phyloP scores from a whole-genome alignment of 23 tunicate species.

The Trididemnum nubilum region DNA sequence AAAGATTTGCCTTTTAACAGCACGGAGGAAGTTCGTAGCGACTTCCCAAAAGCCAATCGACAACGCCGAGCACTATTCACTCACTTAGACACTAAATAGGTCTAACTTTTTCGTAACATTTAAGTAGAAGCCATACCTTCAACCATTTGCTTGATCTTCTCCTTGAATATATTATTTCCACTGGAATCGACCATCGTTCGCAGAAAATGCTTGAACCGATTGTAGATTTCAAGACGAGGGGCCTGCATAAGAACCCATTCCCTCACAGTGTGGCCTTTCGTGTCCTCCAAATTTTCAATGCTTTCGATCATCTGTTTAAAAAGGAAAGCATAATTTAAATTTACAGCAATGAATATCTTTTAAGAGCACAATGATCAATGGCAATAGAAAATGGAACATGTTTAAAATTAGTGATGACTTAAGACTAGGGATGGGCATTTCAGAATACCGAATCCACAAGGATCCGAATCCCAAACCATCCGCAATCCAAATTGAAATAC shows the following conservation, averaged over 20 bases:
- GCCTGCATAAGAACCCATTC: slow-evolving; percentile 98
- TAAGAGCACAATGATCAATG: no score
- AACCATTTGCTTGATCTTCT: slow-evolving; percentile 97
- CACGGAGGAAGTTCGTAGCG: no score
- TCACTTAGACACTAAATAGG: no score
- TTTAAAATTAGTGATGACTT: no score
- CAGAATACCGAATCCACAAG: no score
- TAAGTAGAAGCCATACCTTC: slow-evolving; percentile 47
- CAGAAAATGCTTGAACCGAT: slow-evolving; percentile 83
- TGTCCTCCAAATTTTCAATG: slow-evolving; percentile 97
- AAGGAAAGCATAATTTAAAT: neutral
- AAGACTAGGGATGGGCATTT: no score
- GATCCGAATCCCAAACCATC: no score
- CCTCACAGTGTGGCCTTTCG: slow-evolving; percentile 93
- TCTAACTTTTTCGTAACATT: no score
- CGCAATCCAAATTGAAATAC: no score
- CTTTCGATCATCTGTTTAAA: slow-evolving; percentile 78
- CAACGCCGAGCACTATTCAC: neutral
- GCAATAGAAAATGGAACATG: no score
- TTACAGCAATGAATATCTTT: no score
- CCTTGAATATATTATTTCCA: slow-evolving; percentile 84
- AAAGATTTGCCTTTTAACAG: no score
- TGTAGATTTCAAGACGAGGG: slow-evolving; percentile 73
- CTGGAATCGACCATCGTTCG: slow-evolving; percentile 82
- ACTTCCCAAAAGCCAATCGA: neutral